Evolutionary conservation across 1,140 invertebrate species (phyloP), one percentile per base, ranked within the genome.

Genomic region (Ostrea denselamellosa): DNA sequence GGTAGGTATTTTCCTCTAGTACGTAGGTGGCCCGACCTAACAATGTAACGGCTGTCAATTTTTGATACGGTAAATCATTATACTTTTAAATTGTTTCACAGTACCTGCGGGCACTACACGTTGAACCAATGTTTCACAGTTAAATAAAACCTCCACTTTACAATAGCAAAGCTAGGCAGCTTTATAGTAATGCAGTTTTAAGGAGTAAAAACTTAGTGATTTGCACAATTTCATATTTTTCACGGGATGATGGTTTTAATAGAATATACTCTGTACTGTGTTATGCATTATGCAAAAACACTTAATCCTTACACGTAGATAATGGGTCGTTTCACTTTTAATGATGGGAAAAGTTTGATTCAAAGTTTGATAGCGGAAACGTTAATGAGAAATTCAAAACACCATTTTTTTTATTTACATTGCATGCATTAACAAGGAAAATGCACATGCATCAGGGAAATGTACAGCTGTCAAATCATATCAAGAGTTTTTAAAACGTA

Each of bases 61-160:
- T 62, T 71, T 71, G 68, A 71, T 71, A 71, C 22, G 68, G 68
- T 71, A 71, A 71, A 71, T 71, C 68, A 71, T 71, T 34, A 71
- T 25, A 34, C 68, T 71, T 71, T 71, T 71, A 71, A 71, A 71
- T 71, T 25, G 22, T 71, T 71, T 25, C 68, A 8, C 25, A 25
- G 22, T 71, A 25, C 68, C 68, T 25, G 22, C 10, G 68, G 68
- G 22, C 22, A 22, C 8, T 28, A 25, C 12, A 71, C 68, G 25
- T 12, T 8, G 68, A 25, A n/a, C 68, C 28, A 9, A 28, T 71
- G 28, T 62, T 14, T 62, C 7, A 44, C n/a, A 62, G 58, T 14
- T 12, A 62, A 62, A 62, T 71, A 71, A 71, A 71, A 22, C 28
- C 25, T 34, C 25, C 68, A 71, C 22, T 2, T 71, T 28, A 71